A percentile compares a stretch with the other conserved stretches of the same genome.
Evolutionary conservation across 2,888 invertebrate species (phyloP).

Genomic region (Nephrotoma guestfalica): DNA sequence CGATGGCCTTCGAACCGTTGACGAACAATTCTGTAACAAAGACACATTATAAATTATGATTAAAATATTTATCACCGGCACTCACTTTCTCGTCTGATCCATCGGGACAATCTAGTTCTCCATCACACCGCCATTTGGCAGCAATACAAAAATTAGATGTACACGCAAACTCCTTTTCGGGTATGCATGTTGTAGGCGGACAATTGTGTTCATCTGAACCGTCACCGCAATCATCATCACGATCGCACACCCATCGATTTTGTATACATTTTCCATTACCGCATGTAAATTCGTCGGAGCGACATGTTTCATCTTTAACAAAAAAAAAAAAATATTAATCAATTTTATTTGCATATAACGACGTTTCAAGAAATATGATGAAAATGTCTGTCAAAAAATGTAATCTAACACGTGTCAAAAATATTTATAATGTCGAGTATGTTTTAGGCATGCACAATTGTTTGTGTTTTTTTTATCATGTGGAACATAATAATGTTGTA

Average conservation of each 20-base stretch:
- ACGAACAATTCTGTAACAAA: constrained; percentile 43
- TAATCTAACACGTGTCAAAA: background rate
- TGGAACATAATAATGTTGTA: too few species aligned
- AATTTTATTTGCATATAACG: background rate
- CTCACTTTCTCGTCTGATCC: constrained; percentile 65
- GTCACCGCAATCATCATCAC: constrained; percentile 77
- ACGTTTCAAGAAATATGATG: background rate
- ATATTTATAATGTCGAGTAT: background rate
- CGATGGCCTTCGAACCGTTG: constrained; percentile 35
- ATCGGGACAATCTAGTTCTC: constrained; percentile 72
- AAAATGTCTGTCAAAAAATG: background rate
- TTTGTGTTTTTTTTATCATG: too few species aligned
- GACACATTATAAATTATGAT: constrained; percentile 9
- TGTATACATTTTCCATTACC: constrained; percentile 79
- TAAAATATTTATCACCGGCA: background rate
- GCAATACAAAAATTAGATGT: constrained; percentile 57
- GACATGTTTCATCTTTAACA: constrained; percentile 67
- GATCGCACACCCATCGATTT: constrained; percentile 72
- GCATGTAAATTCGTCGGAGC: constrained; percentile 87
- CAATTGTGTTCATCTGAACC: constrained; percentile 69
- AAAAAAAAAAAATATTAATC: background rate
- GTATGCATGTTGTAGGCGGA: constrained; percentile 50
- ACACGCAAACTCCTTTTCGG: constrained; percentile 60
- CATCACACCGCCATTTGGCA: constrained; percentile 73
- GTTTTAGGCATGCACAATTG: too few species aligned